Evolutionary conservation across 2,113 vertebrate species (phyloP).

Genomic region (Raja brachyura): DNA sequence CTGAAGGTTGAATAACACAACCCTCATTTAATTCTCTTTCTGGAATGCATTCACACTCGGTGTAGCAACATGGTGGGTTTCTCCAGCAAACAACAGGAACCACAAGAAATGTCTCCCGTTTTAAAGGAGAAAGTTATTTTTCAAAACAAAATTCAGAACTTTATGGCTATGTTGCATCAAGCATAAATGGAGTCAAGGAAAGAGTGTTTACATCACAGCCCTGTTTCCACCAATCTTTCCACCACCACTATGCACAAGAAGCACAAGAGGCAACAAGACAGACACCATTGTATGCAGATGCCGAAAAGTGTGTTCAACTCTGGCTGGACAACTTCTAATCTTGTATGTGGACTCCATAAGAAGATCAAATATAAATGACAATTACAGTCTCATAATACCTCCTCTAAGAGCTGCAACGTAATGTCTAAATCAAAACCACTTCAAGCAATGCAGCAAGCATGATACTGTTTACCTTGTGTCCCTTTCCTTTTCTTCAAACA

Average conservation of each 20-base stretch:
- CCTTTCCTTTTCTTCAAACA: not conserved
- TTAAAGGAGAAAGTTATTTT: not conserved
- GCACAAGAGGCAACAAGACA: no score
- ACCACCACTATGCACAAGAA: no score
- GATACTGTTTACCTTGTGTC: not conserved
- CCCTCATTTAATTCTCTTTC: slow-evolving; percentile 28
- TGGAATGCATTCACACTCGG: slow-evolving; percentile 26
- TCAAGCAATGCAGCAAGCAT: not conserved
- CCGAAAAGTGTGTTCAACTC: no score
- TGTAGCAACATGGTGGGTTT: not conserved
- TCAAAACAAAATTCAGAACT: not conserved
- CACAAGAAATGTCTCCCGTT: not conserved
- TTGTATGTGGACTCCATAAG: no score
- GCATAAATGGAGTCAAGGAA: not conserved
- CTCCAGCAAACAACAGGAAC: not conserved
- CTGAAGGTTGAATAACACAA: slow-evolving; percentile 13
- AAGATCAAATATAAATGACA: not conserved
- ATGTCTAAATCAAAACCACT: no score
- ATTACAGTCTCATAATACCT: no score
- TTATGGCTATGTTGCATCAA: not conserved
- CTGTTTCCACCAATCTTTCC: no score
- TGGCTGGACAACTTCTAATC: no score
- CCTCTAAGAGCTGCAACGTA: not conserved
- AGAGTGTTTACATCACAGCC: no score
- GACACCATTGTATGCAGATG: no score